Base-by-base conservation (phyloP, 2,888 invertebrate genomes). In the Calameuta filiformis region DNA sequence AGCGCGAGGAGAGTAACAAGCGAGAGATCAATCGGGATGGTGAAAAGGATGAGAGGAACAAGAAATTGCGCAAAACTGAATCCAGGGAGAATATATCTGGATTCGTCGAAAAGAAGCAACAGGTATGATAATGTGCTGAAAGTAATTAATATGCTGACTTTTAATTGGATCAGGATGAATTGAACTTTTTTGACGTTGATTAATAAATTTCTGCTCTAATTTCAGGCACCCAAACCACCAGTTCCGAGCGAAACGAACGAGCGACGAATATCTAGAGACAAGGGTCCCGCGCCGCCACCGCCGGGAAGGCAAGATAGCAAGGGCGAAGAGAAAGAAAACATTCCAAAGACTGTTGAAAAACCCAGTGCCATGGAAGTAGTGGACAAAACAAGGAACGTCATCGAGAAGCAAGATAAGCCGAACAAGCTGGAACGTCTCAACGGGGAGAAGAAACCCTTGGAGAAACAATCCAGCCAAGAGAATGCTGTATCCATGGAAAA, bases 201-300 rank as follows among this genome's bases (percentile, higher is more conserved):
- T 76, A 35, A 35, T 35, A 73, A 75, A 56, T 77, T 79, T 76
- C 76, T 77, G 68, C 40, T 15, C 75, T 76, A 37, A 77, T 77
- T 80, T 33, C 88, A 95, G 95, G 93, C 94, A 88, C 94, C 95
- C 81, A 96, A 96, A 92, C 96, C 95, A 90, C 90, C 91, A 75
- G 84, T 85, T 77, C 71, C 79, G 35, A 81, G 84, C 73, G 93
- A 93, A 80, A 92, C 92, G 75, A 90, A 88, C 75, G 93, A 93
- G 85, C 92, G 94, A 80, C 92, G 93, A 88, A 90, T 92, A 78
- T 93, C 94, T 30, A 92, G 93, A 71, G 96, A 96, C 88, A 97
- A 97, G 91, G 97, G 97, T 80, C 96, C 96, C 79, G 97, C 96
- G 73, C 97, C 96, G 15, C 94, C 94, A 78, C 96, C 96, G 35